phyloP scores from a whole-genome alignment of 1,140 invertebrate genomes.

The Aphidius gifuensis region DNA sequence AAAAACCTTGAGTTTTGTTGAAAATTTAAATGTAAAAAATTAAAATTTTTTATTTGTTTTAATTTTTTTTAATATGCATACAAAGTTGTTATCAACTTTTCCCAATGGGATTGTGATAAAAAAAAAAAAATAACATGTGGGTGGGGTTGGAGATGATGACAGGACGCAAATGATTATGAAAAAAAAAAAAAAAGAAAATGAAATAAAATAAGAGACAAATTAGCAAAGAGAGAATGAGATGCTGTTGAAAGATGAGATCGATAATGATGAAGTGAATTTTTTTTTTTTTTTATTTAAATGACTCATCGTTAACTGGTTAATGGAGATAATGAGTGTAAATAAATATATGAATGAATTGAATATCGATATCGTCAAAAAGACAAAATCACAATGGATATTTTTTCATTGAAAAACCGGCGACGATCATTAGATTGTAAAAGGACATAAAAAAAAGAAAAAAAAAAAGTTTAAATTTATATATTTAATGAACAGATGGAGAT shows the following conservation, averaged over 20 bases:
- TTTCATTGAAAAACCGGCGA: slow-evolving; percentile 10
- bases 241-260: neutral
- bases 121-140: neutral
- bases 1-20: too few relatives aligned
- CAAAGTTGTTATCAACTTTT: slow-evolving; percentile 13
- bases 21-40: too few relatives aligned
- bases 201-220: slow-evolving; percentile 1
- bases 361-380: too few relatives aligned
- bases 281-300: too few relatives aligned
- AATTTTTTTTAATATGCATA: too few relatives aligned
- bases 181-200: too few relatives aligned
- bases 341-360: neutral
- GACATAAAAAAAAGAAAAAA: too few relatives aligned
- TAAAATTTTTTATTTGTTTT: too few relatives aligned
- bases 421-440: slow-evolving; percentile 3
- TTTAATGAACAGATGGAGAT: too few relatives aligned
- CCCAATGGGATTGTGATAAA: slow-evolving; percentile 2
- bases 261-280: slow-evolving; percentile 3
- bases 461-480: too few relatives aligned
- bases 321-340: neutral
- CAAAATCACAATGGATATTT: too few relatives aligned
- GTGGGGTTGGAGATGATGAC: neutral
- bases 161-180: neutral
- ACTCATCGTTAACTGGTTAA: neutral
- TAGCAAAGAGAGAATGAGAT: neutral